Percentiles rank a stretch among this genome's conserved stretches.
phyloP scores from a whole-genome alignment of 2,888 invertebrate genomes.

The Tinea pellionella region DNA sequence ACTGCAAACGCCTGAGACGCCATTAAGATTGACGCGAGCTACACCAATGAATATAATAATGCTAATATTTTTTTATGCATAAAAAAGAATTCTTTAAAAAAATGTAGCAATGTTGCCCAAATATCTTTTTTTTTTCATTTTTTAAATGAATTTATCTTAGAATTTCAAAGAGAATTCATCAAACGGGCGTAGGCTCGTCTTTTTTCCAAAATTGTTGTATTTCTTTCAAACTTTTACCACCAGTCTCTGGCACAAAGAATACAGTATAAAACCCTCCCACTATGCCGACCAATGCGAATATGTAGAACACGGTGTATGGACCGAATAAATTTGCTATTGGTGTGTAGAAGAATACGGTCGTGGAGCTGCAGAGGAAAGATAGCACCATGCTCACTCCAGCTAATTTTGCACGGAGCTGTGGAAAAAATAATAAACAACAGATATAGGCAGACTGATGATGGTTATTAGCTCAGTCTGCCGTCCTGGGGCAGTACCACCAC shows the following conservation, averaged over 20 bases:
- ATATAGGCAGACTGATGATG: too few relatives aligned
- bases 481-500: too few relatives aligned
- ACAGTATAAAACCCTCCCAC: conserved; percentile 45
- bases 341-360: conserved; percentile 25
- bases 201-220: conserved; percentile 39
- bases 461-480: too few relatives aligned
- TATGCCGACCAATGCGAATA: conserved; percentile 42
- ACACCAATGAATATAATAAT: too few relatives aligned
- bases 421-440: conserved; percentile 9
- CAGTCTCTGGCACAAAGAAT: conserved; percentile 58
- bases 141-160: too few relatives aligned
- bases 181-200: conserved; percentile 6
- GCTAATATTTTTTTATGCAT: too few relatives aligned
- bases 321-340: conserved; percentile 30
- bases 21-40: too few relatives aligned
- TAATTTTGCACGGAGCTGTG: conserved; percentile 43
- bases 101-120: too few relatives aligned
- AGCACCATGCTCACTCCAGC: conserved; percentile 46
- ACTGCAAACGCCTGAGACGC: too few relatives aligned
- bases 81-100: too few relatives aligned
- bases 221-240: conserved; percentile 45
- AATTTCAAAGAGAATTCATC: neutral
- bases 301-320: conserved; percentile 44
- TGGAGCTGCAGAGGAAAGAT: conserved; percentile 49
- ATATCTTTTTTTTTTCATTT: too few relatives aligned